phyloP scores from a whole-genome alignment of 1,140 invertebrate genomes.

The Galendromus occidentalis region DNA sequence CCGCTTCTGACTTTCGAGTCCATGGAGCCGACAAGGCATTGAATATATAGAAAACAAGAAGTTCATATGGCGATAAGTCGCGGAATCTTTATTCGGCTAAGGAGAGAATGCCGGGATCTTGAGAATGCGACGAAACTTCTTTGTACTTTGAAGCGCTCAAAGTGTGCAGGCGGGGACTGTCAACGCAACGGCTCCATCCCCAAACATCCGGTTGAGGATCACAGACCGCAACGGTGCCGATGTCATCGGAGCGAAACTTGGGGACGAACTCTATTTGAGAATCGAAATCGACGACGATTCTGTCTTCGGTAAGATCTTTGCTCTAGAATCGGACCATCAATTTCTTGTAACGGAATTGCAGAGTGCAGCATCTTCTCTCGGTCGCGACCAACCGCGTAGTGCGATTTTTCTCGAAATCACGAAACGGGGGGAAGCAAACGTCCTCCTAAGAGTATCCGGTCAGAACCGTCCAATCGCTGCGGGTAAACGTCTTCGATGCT shows the following conservation, averaged over 20 bases:
- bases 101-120: not conserved
- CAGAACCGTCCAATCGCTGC: too few species aligned
- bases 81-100: not conserved
- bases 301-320: not conserved
- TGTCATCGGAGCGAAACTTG: conserved; percentile 25
- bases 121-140: not conserved
- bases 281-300: conserved; percentile 27
- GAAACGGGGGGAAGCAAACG: too few species aligned
- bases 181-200: conserved; percentile 28
- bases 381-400: too few species aligned
- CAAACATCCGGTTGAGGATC: conserved; percentile 26
- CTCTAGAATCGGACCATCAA: too few species aligned
- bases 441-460: too few species aligned
- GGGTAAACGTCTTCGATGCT: too few species aligned
- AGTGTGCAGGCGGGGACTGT: conserved; percentile 24
- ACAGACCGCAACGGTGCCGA: conserved; percentile 25
- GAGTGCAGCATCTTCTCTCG: too few species aligned
- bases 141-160: conserved; percentile 14
- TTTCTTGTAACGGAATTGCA: too few species aligned
- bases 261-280: conserved; percentile 25
- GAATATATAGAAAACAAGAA: not conserved
- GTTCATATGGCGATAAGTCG: not conserved
- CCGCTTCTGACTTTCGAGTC: too few species aligned
- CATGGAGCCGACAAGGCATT: too few species aligned
- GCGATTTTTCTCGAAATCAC: too few species aligned